Evolutionary conservation across 1,140 invertebrate genomes (phyloP), one percentile per base, ranked within the genome.

Genomic region (Octopus bimaculoides): DNA sequence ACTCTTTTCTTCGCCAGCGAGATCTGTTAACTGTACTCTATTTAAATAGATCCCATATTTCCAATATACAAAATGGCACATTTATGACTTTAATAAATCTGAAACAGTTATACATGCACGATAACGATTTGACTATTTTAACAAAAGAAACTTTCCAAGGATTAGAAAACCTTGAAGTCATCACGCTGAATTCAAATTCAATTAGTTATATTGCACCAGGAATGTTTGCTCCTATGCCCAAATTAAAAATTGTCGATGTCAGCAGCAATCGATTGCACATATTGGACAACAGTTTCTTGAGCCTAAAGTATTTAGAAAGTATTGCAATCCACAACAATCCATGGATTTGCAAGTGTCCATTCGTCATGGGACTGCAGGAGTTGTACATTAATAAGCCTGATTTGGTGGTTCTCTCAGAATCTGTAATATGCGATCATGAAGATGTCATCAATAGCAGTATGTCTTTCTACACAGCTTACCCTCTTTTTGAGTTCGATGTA

Each of bases 31-130:
- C 54, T 71, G 55, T 77, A 2, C 79, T 87, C 0, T 82, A 84
- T 69, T 78, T 87, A 4, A 85, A 86, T 77, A 77, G 84, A 78
- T 85, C 83, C 52, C 78, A 83, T 12, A 84, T 87, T 41, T 54
- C 83, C 5, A 54, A 54, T 17, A 79, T 87, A n/a, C 75, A 85
- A 55, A 83, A 83, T 77, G 74, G 78, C 52, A 82, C 81, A 0
- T 87, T 87, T 74, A 79, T 66, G 7, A 83, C 82, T 5, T 55
- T 86, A 17, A 80, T 78, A 10, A 75, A 79, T 61, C 77, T 86
- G 17, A 71, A 81, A 54, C 54, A 17, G n/a, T 69, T 87, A 12
- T 83, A 82, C 66, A 80, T 87, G 4, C 81, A 85, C 54, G 69
- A 84, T 52, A 87, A 87, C 74, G 54, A 61, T 20, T 71, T 87